Evolutionary conservation across 2,113 vertebrate species (phyloP).

Genomic region (Macaca mulatta): DNA sequence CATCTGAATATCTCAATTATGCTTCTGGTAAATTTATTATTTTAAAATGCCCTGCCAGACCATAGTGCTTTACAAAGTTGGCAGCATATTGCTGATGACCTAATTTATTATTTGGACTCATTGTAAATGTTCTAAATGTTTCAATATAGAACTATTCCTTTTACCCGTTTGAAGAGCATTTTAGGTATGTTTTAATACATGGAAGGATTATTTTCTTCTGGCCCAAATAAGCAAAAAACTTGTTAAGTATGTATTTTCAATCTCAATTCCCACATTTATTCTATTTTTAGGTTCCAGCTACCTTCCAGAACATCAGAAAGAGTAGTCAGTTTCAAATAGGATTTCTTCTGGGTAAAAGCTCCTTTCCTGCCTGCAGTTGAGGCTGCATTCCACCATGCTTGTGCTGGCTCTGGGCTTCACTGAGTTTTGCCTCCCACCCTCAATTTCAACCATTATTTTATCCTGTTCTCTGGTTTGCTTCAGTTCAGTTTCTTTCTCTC

Average conservation of each 20-base stretch:
- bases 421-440: neutral
- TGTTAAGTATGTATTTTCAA: conserved; percentile 33
- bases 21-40: conserved; percentile 67
- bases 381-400: neutral
- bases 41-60: conserved; percentile 59
- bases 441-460: neutral
- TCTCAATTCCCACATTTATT: neutral
- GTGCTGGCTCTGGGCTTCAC: neutral
- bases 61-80: conserved; percentile 50
- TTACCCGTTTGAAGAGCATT: neutral
- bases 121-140: conserved; percentile 7
- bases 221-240: neutral
- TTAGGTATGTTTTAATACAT: conserved; percentile 11
- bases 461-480: neutral
- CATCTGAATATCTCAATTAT: conserved; percentile 66
- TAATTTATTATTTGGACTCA: conserved; percentile 41
- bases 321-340: neutral
- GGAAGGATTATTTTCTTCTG: neutral
- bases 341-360: neutral
- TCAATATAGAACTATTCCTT: neutral
- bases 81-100: conserved; percentile 35
- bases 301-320: conserved; percentile 29
- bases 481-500: neutral
- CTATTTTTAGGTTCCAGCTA: conserved; percentile 7
- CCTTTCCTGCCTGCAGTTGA: neutral